Evolutionary conservation across 2,888 invertebrate genomes (phyloP), one percentile per base, ranked within the genome.

Genomic region (Xestoiulus laeticollis): DNA sequence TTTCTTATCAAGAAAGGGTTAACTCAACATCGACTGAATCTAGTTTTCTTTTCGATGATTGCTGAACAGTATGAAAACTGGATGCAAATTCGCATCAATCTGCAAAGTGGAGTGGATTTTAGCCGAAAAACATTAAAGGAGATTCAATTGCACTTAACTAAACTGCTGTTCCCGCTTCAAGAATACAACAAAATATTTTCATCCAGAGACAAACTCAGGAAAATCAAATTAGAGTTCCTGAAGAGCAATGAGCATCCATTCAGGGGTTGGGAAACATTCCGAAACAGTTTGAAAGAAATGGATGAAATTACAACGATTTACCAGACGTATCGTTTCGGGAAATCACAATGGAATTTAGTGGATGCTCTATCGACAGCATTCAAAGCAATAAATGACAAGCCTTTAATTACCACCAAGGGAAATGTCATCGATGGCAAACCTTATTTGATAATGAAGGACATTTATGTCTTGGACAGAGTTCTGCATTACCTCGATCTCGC

Each of bases 401-500:
- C 30, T 19, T 19, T 14, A 78, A 4, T 6, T 30, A 14, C 22
- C 30, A 78, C 78, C 14, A 1, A 14, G 26, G 14, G 14, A 78
- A 14, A 1, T 1, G 30, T 14, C 2, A 30, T 26, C 78, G 22
- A 26, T 8, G 30, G 78, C 16, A 1, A 14, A 30, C 5, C 26
- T 0, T 78, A 78, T 78, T 30, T 78, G 78, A 78, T 78, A 12
- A 78, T 78, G 78, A 78, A 78, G 26, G 78, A 78, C 78, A 78
- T 30, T 78, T 30, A 30, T 14, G 78, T 30, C 1, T 78, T 78
- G 78, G 78, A 78, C 3, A 22, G 78, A 78, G 16, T 78, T 78
- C 26, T 78, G 30, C 30, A 78, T 30, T 30, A 78, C 30, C 30
- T 78, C 12, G 12, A 78, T 14, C 78, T 78, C 4, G 78, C 78